A percentile compares a stretch with the other conserved stretches of the same genome.
These are phyloP conservation scores for Chaetodon trifascialis DNA, from an alignment of 2,113 vertebrate genomes.

Conservation along the genomic window DNA sequence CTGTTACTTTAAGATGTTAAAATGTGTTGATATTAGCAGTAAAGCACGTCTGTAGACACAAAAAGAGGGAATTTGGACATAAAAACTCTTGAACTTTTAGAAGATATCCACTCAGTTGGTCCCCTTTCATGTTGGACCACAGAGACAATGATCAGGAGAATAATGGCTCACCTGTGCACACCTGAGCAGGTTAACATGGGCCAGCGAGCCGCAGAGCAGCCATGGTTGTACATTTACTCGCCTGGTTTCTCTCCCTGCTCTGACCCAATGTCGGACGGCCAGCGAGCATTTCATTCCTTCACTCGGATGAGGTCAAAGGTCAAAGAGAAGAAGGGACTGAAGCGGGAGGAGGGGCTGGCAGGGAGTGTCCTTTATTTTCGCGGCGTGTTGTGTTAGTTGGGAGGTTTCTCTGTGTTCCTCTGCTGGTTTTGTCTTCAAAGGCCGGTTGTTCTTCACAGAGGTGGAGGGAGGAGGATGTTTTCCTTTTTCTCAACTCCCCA, in stretches of 20 bases:
- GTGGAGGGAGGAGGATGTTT: conserved; percentile 28
- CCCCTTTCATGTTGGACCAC: neutral
- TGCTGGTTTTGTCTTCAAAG: conserved; percentile 39
- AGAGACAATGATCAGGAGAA: too few relatives aligned
- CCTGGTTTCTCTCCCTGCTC: neutral
- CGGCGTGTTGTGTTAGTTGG: conserved; percentile 5
- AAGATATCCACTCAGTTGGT: neutral
- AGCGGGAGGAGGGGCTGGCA: neutral
- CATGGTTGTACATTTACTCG: conserved; percentile 56
- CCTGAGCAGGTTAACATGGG: conserved; percentile 13
- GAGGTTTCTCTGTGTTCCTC: neutral
- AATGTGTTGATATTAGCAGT: too few relatives aligned
- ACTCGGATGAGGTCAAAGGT: conserved; percentile 67
- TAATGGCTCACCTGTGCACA: too few relatives aligned
- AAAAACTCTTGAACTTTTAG: neutral
- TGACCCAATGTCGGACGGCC: conserved; percentile 38
- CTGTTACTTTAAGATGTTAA: too few relatives aligned
- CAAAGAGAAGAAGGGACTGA: conserved; percentile 27
- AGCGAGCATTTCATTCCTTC: conserved; percentile 64
- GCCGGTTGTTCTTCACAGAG: neutral
- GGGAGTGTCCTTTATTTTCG: conserved; percentile 38
- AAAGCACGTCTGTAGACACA: too few relatives aligned
- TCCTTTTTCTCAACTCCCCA: conserved; percentile 44
- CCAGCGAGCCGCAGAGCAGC: neutral
- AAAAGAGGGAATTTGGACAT: too few relatives aligned